These are phyloP conservation scores for Aleiodes alternator DNA, from an alignment of 2,888 invertebrate species.

Conservation along the genomic window DNA sequence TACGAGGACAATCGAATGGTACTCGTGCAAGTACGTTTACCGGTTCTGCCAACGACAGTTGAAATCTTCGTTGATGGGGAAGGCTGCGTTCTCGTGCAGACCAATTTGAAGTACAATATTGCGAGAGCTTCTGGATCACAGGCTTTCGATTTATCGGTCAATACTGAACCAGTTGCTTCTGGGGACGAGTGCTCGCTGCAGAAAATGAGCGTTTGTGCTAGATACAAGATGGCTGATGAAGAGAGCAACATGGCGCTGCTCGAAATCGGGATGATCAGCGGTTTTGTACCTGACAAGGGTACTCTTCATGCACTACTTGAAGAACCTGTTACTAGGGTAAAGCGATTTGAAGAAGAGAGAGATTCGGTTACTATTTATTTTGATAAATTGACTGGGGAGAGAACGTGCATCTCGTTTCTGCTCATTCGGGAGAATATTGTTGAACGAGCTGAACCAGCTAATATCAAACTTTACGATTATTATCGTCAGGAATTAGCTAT, in stretches of 20 bases:
- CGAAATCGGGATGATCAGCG: conserved; percentile 81
- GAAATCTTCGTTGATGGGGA: conserved; percentile 76
- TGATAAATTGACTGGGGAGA: conserved; percentile 75
- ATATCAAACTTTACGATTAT: conserved; percentile 80
- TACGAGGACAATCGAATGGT: conserved; percentile 76
- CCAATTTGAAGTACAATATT: conserved; percentile 77
- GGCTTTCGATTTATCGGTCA: conserved; percentile 77
- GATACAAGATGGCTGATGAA: conserved; percentile 74
- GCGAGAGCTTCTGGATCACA: conserved; percentile 75
- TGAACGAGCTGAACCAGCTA: conserved; percentile 77
- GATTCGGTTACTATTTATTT: conserved; percentile 77
- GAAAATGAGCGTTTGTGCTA: conserved; percentile 69
- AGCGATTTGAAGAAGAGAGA: conserved; percentile 77
- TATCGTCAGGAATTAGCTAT: conserved; percentile 79
- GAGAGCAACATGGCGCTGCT: conserved; percentile 78
- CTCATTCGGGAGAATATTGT: conserved; percentile 76
- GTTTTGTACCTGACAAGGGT: conserved; percentile 79
- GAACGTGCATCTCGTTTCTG: conserved; percentile 76
- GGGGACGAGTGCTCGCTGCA: conserved; percentile 76
- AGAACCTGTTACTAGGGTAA: conserved; percentile 73
- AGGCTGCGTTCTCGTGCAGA: conserved; percentile 79
- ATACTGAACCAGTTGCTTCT: conserved; percentile 72
- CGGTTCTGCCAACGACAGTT: conserved; percentile 75
- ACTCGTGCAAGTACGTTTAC: conserved; percentile 74
- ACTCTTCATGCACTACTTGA: conserved; percentile 78